Conservation (phyloP, 2,888 invertebrate species). For the Drosophila mercatorum region DNA sequence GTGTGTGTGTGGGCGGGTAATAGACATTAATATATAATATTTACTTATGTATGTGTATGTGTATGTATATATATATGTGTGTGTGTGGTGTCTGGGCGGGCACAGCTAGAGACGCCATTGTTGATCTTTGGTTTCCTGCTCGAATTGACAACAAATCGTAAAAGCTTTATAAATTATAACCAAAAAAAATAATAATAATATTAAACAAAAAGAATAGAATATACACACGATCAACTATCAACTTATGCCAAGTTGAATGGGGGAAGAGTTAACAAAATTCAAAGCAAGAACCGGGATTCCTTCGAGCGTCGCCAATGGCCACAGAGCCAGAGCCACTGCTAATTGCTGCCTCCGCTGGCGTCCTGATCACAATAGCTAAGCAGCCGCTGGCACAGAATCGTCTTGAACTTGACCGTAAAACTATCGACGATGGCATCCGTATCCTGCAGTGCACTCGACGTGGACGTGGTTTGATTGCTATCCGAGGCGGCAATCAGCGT, state of each 20-base stretch:
- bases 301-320: conserved; percentile 9
- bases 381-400: conserved; percentile 84
- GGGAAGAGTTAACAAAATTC: conserved; percentile 31
- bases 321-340: conserved; percentile 48
- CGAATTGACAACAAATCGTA: conserved; percentile 43
- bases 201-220: conserved; percentile 18
- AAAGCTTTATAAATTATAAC: conserved; percentile 41
- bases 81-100: conserved; percentile 19
- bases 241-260: conserved; percentile 40
- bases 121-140: conserved; percentile 57
- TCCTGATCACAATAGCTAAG: conserved; percentile 79
- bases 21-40: conserved; percentile 45
- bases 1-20: conserved; percentile 42
- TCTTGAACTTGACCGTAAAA: conserved; percentile 84
- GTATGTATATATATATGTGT: background rate
- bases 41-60: conserved; percentile 15
- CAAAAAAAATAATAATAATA: conserved; percentile 21
- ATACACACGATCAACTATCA: conserved; percentile 38
- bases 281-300: conserved; percentile 42
- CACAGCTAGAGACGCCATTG: conserved; percentile 25
- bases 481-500: conserved; percentile 74
- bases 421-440: conserved; percentile 84
- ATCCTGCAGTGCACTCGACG: conserved; percentile 71
- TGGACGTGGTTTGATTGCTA: conserved; percentile 52
- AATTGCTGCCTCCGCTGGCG: conserved; percentile 62